A percentile compares a stretch with the other conserved stretches of the same genome.
Evolutionary conservation across 1,140 invertebrate species (phyloP).

Genomic region (Drosophila nasuta): DNA sequence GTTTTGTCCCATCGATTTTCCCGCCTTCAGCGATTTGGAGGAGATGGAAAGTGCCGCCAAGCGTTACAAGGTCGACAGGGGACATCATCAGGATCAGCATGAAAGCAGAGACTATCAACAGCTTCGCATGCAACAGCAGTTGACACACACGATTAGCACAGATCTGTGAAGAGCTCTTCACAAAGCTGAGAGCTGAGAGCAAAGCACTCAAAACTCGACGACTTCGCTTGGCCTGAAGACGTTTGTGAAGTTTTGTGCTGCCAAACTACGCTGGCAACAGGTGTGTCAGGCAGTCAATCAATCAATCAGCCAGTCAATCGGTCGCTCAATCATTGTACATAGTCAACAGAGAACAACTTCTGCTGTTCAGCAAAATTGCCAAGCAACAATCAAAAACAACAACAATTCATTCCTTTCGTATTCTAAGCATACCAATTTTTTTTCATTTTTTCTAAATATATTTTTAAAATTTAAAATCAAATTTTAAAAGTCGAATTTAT

Average conservation of each 20-base stretch:
- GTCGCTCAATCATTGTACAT: background rate
- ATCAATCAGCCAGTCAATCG: slow-evolving; percentile 18
- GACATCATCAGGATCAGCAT: no score
- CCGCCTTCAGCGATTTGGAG: slow-evolving; percentile 69
- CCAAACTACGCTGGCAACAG: slow-evolving; percentile 55
- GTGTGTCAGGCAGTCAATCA: slow-evolving; percentile 64
- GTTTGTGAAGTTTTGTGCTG: slow-evolving; percentile 10
- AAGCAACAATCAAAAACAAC: slow-evolving; percentile 13
- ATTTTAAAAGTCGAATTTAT: slow-evolving; percentile 39
- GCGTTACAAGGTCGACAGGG: slow-evolving; percentile 63
- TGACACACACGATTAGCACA: slow-evolving; percentile 69
- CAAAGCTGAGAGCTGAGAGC: no score
- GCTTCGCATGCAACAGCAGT: slow-evolving; percentile 20
- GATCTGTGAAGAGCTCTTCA: slow-evolving; percentile 46
- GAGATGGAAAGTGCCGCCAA: slow-evolving; percentile 80
- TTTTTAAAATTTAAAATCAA: slow-evolving; percentile 35
- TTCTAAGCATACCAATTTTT: slow-evolving; percentile 18
- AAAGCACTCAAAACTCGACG: slow-evolving; percentile 13
- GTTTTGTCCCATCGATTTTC: slow-evolving; percentile 72
- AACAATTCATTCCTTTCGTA: slow-evolving; percentile 19
- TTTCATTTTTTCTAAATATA: slow-evolving; percentile 10
- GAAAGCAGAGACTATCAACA: slow-evolving; percentile 10
- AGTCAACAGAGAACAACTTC: background rate
- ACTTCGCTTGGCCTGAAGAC: slow-evolving; percentile 60
- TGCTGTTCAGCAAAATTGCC: slow-evolving; percentile 27